phyloP scores from a whole-genome alignment of 2,888 invertebrate genomes.

The Lepidonotus clava region DNA sequence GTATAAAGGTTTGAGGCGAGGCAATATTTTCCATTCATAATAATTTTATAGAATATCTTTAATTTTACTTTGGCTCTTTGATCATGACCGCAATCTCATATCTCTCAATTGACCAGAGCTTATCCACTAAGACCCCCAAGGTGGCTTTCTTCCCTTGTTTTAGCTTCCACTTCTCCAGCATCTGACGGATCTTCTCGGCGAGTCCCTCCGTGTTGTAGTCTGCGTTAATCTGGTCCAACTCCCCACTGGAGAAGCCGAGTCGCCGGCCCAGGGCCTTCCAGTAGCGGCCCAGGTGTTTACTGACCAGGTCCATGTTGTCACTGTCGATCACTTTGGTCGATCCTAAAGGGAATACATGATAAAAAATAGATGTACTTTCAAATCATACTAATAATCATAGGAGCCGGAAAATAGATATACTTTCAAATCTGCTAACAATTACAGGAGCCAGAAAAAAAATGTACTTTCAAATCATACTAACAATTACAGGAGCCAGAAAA shows the following conservation, averaged over 20 bases:
- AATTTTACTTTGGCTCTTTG: background rate
- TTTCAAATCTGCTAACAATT: no score
- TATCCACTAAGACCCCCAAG: background rate
- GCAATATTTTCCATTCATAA: no score
- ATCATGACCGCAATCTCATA: background rate
- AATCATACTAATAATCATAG: no score
- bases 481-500: no score
- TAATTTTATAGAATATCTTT: background rate
- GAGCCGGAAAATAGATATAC: no score
- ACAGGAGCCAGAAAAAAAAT: no score
- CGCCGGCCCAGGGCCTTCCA: conserved; percentile 43
- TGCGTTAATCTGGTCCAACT: conserved; percentile 36
- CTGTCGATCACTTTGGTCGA: background rate
- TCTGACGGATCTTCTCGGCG: conserved; percentile 51
- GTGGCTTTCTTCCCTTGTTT: conserved; percentile 40
- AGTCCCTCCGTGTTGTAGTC: conserved; percentile 50
- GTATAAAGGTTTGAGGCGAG: no score
- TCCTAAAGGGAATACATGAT: no score
- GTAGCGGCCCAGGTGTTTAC: conserved; percentile 35
- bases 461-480: no score
- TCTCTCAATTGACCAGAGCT: conserved; percentile 3
- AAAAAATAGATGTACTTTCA: no score
- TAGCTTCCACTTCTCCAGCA: conserved; percentile 55
- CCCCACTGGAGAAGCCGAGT: conserved; percentile 39
- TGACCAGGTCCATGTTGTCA: conserved; percentile 24